Conservation (phyloP, 1,140 invertebrate genomes). For the Sminthurinus signatus region DNA sequence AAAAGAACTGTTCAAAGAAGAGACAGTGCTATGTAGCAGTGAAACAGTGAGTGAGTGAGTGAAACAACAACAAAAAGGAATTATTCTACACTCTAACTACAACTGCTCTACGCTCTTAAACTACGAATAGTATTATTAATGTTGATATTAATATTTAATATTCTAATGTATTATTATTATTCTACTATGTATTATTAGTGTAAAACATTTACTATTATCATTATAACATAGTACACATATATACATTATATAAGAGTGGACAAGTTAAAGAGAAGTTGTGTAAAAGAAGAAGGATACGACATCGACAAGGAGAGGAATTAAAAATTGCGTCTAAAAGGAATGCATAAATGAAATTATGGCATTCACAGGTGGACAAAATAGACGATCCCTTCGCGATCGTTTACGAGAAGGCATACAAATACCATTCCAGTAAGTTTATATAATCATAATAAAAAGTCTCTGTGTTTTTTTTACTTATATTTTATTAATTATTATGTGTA, state of each 20-base stretch:
- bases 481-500: too few relatives aligned
- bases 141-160: too few relatives aligned
- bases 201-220: too few relatives aligned
- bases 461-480: background rate
- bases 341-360: conserved; percentile 1
- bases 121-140: too few relatives aligned
- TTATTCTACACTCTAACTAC: too few relatives aligned
- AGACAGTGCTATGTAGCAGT: too few relatives aligned
- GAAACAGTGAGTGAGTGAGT: too few relatives aligned
- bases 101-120: too few relatives aligned
- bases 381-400: conserved; percentile 31
- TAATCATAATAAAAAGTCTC: background rate
- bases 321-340: background rate
- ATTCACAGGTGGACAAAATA: conserved; percentile 29
- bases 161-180: too few relatives aligned
- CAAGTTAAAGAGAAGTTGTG: background rate
- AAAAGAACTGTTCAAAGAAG: too few relatives aligned
- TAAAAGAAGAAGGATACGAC: background rate
- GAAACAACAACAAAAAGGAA: too few relatives aligned
- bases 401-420: conserved; percentile 35
- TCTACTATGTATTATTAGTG: too few relatives aligned
- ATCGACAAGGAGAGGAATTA: background rate
- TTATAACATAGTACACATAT: background rate
- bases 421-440: conserved; percentile 32
- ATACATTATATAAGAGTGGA: background rate